Base-by-base conservation (phyloP, 2,888 invertebrate genomes). In the Ophion obscuratus region DNA sequence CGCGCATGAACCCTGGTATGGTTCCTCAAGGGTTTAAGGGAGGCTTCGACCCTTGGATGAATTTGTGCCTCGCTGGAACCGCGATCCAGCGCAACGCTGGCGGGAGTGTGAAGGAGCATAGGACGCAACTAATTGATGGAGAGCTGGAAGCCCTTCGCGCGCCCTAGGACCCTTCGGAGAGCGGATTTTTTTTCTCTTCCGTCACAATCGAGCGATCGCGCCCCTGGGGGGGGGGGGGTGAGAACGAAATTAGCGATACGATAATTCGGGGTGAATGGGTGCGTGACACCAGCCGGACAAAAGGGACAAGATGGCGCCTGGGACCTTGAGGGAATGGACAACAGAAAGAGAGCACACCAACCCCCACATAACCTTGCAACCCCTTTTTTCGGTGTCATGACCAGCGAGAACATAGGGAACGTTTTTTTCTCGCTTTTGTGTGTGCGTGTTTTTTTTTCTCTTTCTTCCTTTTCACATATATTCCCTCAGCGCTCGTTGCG, bases 161-260 rank as follows among this genome's bases (percentile, higher is more conserved):
- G n/a, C 27, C 62, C 14, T 66, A 31, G 6, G 17, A 6, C 27
- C 36, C 44, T 67, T 67, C 20, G 44, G 5, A 68, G 44, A n/a
- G n/a, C 27, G 20, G 17, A 14, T 24, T 7, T 27, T 10, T 47
- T 53, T 61, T 20, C n/a, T 61, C 24, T 61, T 10, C 10, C 47
- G 70, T 70, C 27, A 70, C 47, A 47, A 76, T 71, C 62, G 82
- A 53, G 67, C 73, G 66, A 73, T 59, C 64, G 53, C 44, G 62
- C 40, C 9, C 40, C 40, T 9, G 9, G 40, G 7, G 40, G 5
- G 36, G 4, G 6, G 36, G 36, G 40, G 57, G 62, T 62, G 66
- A 67, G 68, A 78, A 78, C 67, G 67, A 83, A 83, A 59, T 80
- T 79, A 83, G 83, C 68, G 68, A n/a, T 57, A 68, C 68, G 67